Evolutionary conservation across 2,888 invertebrate genomes (phyloP).

Genomic region (Lamellibrachia satsuma): DNA sequence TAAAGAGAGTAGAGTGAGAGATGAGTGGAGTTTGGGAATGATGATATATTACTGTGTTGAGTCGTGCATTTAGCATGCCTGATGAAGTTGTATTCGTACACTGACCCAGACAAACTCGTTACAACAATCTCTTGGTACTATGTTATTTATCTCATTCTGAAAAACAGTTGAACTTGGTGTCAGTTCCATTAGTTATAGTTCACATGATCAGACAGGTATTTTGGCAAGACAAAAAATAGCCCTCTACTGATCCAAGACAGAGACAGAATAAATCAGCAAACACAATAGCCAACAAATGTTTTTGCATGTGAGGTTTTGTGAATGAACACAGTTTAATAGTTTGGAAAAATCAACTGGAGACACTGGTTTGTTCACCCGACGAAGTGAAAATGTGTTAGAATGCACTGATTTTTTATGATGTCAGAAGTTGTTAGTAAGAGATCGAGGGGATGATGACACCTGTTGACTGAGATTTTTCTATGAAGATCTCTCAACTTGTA

Average conservation of each 20-base stretch:
- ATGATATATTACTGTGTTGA: neutral
- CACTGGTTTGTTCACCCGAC: neutral
- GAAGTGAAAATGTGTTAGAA: neutral
- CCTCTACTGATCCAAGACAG: no score
- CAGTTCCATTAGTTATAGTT: neutral
- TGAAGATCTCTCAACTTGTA: conserved; percentile 17
- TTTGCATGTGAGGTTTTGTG: no score
- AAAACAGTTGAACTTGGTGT: neutral
- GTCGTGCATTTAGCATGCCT: neutral
- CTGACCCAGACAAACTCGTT: neutral
- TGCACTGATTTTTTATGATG: neutral
- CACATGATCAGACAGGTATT: no score
- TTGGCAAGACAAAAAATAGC: no score
- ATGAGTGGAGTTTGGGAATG: neutral
- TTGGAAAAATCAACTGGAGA: neutral
- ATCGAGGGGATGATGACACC: neutral
- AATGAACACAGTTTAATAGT: no score
- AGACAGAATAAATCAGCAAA: no score
- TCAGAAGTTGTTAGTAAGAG: neutral
- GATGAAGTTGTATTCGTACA: neutral
- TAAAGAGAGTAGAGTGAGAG: no score
- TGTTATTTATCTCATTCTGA: neutral
- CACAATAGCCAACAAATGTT: no score
- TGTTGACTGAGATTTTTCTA: neutral
- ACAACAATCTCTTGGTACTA: neutral